A percentile compares a stretch with the other conserved stretches of the same genome.
Conservation (phyloP, 2,888 invertebrate species). For the Tipula lateralis region DNA sequence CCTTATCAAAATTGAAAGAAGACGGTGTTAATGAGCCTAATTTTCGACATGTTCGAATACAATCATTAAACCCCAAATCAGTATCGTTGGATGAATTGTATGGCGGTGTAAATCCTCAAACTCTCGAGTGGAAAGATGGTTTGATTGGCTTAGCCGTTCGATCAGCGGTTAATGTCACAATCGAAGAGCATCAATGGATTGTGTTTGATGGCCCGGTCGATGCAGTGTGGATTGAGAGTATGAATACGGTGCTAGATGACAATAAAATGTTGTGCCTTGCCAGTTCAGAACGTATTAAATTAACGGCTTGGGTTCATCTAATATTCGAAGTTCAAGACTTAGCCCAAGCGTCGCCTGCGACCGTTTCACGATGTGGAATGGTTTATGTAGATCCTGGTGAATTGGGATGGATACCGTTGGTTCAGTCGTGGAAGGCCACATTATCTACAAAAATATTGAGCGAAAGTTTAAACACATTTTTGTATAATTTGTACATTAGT, state of each 20-base stretch:
- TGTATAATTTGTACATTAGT: conserved; percentile 60
- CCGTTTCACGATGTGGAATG: conserved; percentile 81
- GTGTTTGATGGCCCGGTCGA: conserved; percentile 90
- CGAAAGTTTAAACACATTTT: conserved; percentile 58
- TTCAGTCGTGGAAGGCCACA: conserved; percentile 68
- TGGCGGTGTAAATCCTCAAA: conserved; percentile 76
- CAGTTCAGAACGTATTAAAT: conserved; percentile 84
- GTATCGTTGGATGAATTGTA: conserved; percentile 83
- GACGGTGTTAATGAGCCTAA: conserved; percentile 57
- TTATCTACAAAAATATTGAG: conserved; percentile 52
- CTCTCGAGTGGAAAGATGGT: conserved; percentile 88
- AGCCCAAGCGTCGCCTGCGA: conserved; percentile 86
- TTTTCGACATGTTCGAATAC: conserved; percentile 69
- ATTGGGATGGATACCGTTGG: conserved; percentile 73
- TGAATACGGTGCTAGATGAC: conserved; percentile 88
- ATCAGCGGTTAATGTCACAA: conserved; percentile 43
- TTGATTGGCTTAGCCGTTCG: conserved; percentile 59
- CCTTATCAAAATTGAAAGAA: conserved; percentile 61
- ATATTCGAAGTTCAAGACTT: conserved; percentile 81
- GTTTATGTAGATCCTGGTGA: conserved; percentile 84
- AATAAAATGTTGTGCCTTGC: conserved; percentile 91
- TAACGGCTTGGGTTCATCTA: conserved; percentile 86
- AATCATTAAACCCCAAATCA: conserved; percentile 83
- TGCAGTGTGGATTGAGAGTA: conserved; percentile 91
- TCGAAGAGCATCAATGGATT: conserved; percentile 81